phyloP scores from a whole-genome alignment of 2,797 vertebrate genomes.

The Dallia pectoralis region DNA sequence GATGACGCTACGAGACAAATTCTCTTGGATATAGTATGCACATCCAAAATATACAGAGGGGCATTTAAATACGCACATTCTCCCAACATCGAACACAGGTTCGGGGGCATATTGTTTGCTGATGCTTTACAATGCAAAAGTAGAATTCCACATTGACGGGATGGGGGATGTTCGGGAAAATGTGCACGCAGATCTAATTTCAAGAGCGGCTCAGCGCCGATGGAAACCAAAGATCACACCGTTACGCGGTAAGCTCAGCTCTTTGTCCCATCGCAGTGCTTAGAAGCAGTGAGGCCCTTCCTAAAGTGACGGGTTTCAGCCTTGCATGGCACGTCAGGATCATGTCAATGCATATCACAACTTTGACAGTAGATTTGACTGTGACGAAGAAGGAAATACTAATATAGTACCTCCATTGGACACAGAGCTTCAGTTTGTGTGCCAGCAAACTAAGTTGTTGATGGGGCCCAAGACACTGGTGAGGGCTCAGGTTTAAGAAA shows the following conservation, averaged over 20 bases:
- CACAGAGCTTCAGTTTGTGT: conserved; percentile 24
- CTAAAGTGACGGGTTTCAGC: conserved; percentile 53
- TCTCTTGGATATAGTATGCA: conserved; percentile 19
- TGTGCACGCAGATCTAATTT: conserved; percentile 45
- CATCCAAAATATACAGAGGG: conserved; percentile 29
- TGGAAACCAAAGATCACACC: conserved; percentile 26
- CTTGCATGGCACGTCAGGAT: conserved; percentile 49
- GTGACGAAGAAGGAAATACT: conserved; percentile 36
- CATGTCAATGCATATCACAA: conserved; percentile 55
- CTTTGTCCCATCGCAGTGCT: conserved; percentile 34
- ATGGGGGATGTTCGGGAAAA: conserved; percentile 45
- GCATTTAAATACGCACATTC: conserved; percentile 24
- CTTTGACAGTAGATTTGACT: conserved; percentile 55
- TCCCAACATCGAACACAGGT: conserved; percentile 28
- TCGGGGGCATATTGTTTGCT: conserved; percentile 37
- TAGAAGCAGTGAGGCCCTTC: conserved; percentile 42
- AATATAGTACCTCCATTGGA: not conserved
- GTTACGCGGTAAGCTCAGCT: conserved; percentile 18
- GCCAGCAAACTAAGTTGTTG: conserved; percentile 24
- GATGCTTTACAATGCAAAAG: conserved; percentile 39
- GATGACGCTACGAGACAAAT: conserved; percentile 4
- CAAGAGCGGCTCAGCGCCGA: conserved; percentile 16
- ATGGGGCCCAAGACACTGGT: conserved; percentile 31
- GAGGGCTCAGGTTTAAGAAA: conserved; percentile 9
- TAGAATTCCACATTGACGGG: conserved; percentile 24